These are phyloP conservation scores for Ctenosaura bakeri DNA, from an alignment of 2,797 vertebrate species.

Conservation along the genomic window DNA sequence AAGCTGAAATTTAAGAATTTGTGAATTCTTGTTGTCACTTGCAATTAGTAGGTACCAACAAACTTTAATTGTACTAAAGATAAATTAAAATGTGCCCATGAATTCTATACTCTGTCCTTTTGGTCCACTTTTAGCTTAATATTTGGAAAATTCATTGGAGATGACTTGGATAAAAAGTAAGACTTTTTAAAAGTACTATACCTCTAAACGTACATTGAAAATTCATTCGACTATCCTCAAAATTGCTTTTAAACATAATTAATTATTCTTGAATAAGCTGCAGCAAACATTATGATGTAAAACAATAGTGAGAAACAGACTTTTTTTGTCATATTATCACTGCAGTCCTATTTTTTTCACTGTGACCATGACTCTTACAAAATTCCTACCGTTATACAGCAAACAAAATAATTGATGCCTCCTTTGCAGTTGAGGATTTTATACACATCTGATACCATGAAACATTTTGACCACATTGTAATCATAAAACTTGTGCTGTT, in stretches of 20 bases:
- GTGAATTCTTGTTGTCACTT: background rate
- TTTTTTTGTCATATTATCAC: no score
- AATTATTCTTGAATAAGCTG: background rate
- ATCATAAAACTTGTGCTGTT: background rate
- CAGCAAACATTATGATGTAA: background rate
- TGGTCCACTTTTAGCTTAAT: background rate
- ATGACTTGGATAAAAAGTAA: no score
- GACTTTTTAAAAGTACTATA: no score
- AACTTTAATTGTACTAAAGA: background rate
- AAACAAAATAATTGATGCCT: slow-evolving; percentile 29
- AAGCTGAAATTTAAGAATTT: background rate
- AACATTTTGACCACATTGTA: background rate
- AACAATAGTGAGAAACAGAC: background rate
- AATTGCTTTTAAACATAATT: background rate
- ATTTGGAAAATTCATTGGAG: background rate
- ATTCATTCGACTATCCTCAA: background rate
- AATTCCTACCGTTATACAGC: background rate
- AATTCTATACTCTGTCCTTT: background rate
- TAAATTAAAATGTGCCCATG: slow-evolving; percentile 2
- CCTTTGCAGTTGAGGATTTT: slow-evolving; percentile 35
- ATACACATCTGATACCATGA: slow-evolving; percentile 17
- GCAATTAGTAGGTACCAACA: background rate
- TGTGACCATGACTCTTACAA: background rate
- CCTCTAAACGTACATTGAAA: background rate
- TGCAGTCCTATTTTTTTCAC: background rate